Evolutionary conservation across 2,797 vertebrate species (phyloP).

Genomic region (Cryptoprocta ferox): DNA sequence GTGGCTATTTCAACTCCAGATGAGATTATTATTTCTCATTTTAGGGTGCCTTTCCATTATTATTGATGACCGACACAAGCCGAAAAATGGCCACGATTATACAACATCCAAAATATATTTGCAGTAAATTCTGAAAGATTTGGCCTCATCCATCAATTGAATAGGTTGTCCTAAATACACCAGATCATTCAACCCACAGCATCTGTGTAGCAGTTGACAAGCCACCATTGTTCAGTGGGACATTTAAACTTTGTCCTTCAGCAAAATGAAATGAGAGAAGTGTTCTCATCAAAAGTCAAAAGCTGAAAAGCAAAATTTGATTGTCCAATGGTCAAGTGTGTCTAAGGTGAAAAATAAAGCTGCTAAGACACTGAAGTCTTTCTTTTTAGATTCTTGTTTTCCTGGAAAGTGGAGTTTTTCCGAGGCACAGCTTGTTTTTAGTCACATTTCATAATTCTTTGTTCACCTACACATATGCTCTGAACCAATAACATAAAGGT

Average conservation of each 20-base stretch:
- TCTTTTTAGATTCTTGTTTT: not conserved
- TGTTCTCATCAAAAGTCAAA: slow-evolving; percentile 43
- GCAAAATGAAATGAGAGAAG: not conserved
- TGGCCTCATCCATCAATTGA: slow-evolving; percentile 80
- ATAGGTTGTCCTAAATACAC: slow-evolving; percentile 77
- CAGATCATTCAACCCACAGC: slow-evolving; percentile 65
- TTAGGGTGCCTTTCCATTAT: slow-evolving; percentile 48
- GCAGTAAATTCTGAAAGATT: slow-evolving; percentile 79
- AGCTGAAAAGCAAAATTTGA: slow-evolving; percentile 19
- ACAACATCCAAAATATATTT: slow-evolving; percentile 57
- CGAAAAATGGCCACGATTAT: slow-evolving; percentile 65
- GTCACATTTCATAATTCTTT: not conserved
- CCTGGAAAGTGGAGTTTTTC: not conserved
- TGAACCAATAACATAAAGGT: not conserved
- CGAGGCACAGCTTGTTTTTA: not conserved
- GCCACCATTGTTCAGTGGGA: slow-evolving; percentile 60
- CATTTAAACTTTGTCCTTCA: slow-evolving; percentile 67
- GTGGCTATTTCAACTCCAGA: not conserved
- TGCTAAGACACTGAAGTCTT: not conserved
- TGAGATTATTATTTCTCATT: slow-evolving; percentile 65
- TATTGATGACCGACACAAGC: slow-evolving; percentile 62
- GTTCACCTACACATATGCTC: not conserved
- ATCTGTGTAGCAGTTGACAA: slow-evolving; percentile 76
- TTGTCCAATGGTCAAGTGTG: not conserved
- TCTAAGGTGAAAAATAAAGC: slow-evolving; percentile 37